Evolutionary conservation across 2,888 invertebrate genomes (phyloP).

Genomic region (Dicycla oo): DNA sequence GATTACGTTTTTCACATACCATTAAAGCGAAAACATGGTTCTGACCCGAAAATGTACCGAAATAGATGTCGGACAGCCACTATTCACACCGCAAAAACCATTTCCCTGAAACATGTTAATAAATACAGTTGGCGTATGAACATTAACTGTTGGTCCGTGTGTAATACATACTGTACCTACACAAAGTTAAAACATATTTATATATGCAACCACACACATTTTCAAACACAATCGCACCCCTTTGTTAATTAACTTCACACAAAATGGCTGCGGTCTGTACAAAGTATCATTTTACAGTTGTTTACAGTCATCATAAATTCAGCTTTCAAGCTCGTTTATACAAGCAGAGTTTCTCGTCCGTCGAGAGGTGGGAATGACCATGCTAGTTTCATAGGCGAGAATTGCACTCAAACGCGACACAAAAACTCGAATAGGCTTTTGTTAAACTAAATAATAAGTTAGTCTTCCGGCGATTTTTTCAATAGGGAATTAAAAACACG

Average conservation of each 20-base stretch:
- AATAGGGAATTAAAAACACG: neutral
- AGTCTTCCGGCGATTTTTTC: neutral
- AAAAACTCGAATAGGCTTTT: neutral
- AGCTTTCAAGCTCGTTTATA: slow-evolving; percentile 11
- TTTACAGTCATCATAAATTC: slow-evolving; percentile 36
- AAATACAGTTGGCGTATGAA: neutral
- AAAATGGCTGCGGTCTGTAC: slow-evolving; percentile 22
- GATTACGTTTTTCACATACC: too few species aligned
- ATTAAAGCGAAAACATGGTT: neutral
- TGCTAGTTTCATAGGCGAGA: neutral
- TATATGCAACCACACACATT: neutral
- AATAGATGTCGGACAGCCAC: neutral
- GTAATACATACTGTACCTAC: too few species aligned
- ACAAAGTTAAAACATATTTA: slow-evolving; percentile 26
- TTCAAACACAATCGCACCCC: slow-evolving; percentile 3
- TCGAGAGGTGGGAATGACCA: neutral
- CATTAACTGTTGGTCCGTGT: neutral
- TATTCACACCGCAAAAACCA: neutral
- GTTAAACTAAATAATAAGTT: too few species aligned
- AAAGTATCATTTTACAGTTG: slow-evolving; percentile 42
- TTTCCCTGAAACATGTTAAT: neutral
- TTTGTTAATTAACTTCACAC: slow-evolving; percentile 35
- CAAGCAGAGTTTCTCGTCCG: neutral
- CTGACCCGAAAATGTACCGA: neutral
- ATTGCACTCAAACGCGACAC: neutral